Evolutionary conservation across 1,140 invertebrate genomes (phyloP), one percentile per base, ranked within the genome.

Genomic region (Forficula auricularia): DNA sequence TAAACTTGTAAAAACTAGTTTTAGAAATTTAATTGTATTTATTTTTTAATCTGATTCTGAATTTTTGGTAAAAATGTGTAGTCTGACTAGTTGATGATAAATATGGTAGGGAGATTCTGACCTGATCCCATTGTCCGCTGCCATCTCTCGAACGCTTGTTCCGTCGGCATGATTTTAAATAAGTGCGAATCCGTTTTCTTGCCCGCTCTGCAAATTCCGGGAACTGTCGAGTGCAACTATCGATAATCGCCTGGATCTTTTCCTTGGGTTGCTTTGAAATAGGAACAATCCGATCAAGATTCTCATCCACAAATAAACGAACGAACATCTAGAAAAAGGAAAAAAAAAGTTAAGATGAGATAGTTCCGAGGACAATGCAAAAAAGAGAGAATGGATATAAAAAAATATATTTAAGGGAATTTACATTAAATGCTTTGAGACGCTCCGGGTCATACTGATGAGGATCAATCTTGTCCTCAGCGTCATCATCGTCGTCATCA

Each of bases 241-340:
- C 90, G 51, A 96, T 89, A 56, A 96, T 96, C 8, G 90, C 90
- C 59, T 95, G 89, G 48, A 96, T 90, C 68, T 95, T 96, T 59
- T 95, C 90, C 60, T 95, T 95, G 3, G 91, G 90, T 63, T 96
- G 91, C 59, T 94, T 92, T 19, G 88, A 94, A 55, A 95, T 96
- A 39, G 91, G 91, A 46, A 95, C 87, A 65, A 91, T 90, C 54
- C 91, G 73, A 57, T 96, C 90, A 50, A 95, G 66, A 61, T 95
- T 95, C 67, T 96, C 91, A 60, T 96, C 91, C 33, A 95, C 91
- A 63, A 96, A 96, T 40, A 95, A 69, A 20, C 91, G 76, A 27
- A 95, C 89, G 64, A 96, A 95, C 90, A 96, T 95, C 89, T 96
- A 72, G 49, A 53, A 27, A 27, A 6, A 27, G 22, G 22, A 27